Evolutionary conservation across 2,888 invertebrate genomes (phyloP).

Genomic region (Drosophila melanosoma): DNA sequence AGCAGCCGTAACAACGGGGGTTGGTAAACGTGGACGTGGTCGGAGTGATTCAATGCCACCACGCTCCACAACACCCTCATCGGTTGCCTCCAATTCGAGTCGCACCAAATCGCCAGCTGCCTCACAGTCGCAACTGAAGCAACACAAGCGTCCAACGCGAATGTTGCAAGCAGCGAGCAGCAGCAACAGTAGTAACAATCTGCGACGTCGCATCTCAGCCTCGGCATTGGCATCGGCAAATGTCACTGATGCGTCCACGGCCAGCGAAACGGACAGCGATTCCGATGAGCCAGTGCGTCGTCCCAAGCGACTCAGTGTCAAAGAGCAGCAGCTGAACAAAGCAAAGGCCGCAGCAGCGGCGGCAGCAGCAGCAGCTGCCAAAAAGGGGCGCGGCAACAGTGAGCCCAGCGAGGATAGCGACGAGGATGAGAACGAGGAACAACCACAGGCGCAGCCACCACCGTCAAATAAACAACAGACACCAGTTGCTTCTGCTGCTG

Average conservation of each 20-base stretch:
- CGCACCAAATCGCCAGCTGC: conserved; percentile 89
- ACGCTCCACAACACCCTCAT: conserved; percentile 88
- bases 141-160: conserved; percentile 85
- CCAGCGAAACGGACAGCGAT: conserved; percentile 87
- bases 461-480: conserved; percentile 22
- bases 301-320: conserved; percentile 73
- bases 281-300: conserved; percentile 85
- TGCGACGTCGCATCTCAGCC: conserved; percentile 85
- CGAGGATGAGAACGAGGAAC: conserved; percentile 81
- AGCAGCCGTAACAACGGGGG: conserved; percentile 3
- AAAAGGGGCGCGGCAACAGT: conserved; percentile 76
- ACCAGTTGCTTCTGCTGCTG: conserved; percentile 4
- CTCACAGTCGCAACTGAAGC: conserved; percentile 83
- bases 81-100: conserved; percentile 87
- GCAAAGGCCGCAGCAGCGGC: conserved; percentile 66
- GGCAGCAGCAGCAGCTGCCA: conserved; percentile 16
- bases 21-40: conserved; percentile 86
- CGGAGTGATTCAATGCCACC: conserved; percentile 86
- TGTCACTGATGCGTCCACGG: conserved; percentile 87
- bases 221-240: conserved; percentile 84
- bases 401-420: conserved; percentile 86
- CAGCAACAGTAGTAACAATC: conserved; percentile 37
- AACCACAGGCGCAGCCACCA: conserved; percentile 41
- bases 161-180: conserved; percentile 67
- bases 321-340: conserved; percentile 71